Base-by-base conservation (phyloP, 2,113 vertebrate genomes). In the Tenrec ecaudatus region DNA sequence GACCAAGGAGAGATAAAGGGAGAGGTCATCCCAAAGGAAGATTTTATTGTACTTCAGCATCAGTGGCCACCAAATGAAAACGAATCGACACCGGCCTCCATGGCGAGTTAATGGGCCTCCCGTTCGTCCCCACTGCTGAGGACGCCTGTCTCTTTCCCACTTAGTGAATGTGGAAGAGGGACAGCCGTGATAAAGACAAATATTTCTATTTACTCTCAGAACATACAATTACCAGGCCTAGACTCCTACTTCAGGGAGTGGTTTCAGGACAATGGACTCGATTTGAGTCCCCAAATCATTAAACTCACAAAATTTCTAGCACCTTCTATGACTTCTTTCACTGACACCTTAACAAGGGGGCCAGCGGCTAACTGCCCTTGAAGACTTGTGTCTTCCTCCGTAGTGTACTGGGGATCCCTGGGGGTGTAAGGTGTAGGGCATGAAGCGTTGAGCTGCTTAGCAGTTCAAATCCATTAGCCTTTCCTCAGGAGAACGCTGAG, bases 1-100 rank as follows among this genome's bases (percentile, higher is more conserved):
- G 57, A 71, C 25, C 76, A 89, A 58, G 64, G 68, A 85, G 58
- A 91, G 40, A 85, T 3, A 22, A 91, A 89, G 92, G 95, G 94
- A 86, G 20, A 19, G 64, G 33, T 75, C 97, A 97, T 96, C 96
- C 89, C 85, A 94, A 93, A 92, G 94, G 95, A 92, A 89, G 31
- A 95, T 90, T 94, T 95, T 90, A 95, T 3, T 88, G 6, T 71
- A 89, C 90, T 96, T 95, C 93, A 97, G 95, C 86, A 78, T 84
- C 27, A 81, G 58, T 85, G 84, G 66, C 88, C 53, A 0, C 96
- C 90, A 96, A 97, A 97, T 93, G 96, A 96, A 95, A 97, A 96
- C 89, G 89, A 96, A 97, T 91, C 25, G 64, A 31, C 66, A 78
- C 77, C 69, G 68, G 69, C 58, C 60, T 93, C 53, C 91, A 62